Conservation (phyloP, 2,888 invertebrate genomes). For the Ellobium chinense region DNA sequence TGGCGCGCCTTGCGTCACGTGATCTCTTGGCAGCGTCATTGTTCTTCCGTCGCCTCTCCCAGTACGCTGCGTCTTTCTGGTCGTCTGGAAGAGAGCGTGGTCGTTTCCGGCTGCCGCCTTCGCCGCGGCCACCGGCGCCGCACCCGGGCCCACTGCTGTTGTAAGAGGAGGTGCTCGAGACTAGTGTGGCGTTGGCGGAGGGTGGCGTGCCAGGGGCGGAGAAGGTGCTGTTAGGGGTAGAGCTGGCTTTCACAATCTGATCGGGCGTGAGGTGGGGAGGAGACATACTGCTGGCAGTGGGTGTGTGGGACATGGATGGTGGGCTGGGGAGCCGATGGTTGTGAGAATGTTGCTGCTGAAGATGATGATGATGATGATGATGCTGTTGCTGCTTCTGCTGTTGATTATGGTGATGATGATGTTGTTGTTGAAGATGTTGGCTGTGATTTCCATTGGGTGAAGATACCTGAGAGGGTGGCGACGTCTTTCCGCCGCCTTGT, state of each 20-base stretch:
- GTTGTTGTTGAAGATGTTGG: slow-evolving; percentile 37
- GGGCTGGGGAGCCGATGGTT: slow-evolving; percentile 43
- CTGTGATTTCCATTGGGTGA: slow-evolving; percentile 40
- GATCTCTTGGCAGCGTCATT: slow-evolving; percentile 97
- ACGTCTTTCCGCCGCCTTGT: slow-evolving; percentile 50
- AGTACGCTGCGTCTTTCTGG: slow-evolving; percentile 89
- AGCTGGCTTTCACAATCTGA: slow-evolving; percentile 8
- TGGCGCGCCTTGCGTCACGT: slow-evolving; percentile 91
- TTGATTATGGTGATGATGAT: slow-evolving; percentile 42
- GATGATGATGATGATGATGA: slow-evolving; percentile 34
- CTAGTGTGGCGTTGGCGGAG: background rate
- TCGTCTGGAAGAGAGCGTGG: slow-evolving; percentile 62
- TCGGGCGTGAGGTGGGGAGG: slow-evolving; percentile 57
- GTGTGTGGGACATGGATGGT: slow-evolving; percentile 10
- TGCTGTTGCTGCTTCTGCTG: slow-evolving; percentile 26
- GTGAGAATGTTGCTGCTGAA: slow-evolving; percentile 14
- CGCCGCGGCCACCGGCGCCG: too few species aligned
- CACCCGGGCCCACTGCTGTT: too few species aligned
- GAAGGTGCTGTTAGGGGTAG: background rate
- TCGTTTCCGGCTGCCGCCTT: slow-evolving; percentile 35
- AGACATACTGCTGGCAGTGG: slow-evolving; percentile 54
- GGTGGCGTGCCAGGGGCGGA: background rate
- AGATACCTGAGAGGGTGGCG: slow-evolving; percentile 37
- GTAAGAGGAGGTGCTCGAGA: slow-evolving; percentile 27
- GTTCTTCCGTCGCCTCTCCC: slow-evolving; percentile 92